These are phyloP conservation scores for Neosalanx taihuensis DNA, from an alignment of 2,797 vertebrate genomes.

Conservation along the genomic window DNA sequence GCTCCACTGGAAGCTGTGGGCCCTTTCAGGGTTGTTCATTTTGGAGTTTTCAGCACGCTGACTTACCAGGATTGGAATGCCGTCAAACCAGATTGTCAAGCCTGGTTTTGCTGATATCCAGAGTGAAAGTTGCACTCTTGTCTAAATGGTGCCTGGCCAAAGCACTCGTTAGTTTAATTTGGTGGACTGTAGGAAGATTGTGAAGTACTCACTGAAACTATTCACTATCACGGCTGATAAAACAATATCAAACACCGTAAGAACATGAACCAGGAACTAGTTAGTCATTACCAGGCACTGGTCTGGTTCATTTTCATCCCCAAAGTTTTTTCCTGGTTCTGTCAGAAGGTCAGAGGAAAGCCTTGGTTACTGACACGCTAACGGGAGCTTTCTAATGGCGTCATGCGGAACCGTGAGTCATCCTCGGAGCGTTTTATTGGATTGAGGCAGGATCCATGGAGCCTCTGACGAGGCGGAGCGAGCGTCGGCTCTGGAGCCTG, in stretches of 20 bases:
- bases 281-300: background rate
- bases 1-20: slow-evolving; percentile 17
- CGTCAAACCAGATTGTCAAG: slow-evolving; percentile 18
- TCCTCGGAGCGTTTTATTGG: slow-evolving; percentile 15
- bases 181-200: background rate
- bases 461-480: slow-evolving; percentile 24
- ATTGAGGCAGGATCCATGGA: slow-evolving; percentile 25
- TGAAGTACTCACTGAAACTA: background rate
- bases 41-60: slow-evolving; percentile 7
- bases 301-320: background rate
- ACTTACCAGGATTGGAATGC: slow-evolving; percentile 34
- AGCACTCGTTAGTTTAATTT: background rate
- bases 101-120: slow-evolving; percentile 25
- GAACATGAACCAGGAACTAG: no score
- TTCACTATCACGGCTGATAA: no score
- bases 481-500: slow-evolving; percentile 31
- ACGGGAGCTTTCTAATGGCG: slow-evolving; percentile 3
- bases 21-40: slow-evolving; percentile 14
- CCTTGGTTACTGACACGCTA: background rate
- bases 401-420: background rate
- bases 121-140: background rate
- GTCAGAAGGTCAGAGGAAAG: background rate
- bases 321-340: background rate
- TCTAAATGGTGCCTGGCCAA: slow-evolving; percentile 20
- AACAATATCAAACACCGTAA: no score